phyloP scores from a whole-genome alignment of 2,113 vertebrate genomes.

The Grallaria varia region DNA sequence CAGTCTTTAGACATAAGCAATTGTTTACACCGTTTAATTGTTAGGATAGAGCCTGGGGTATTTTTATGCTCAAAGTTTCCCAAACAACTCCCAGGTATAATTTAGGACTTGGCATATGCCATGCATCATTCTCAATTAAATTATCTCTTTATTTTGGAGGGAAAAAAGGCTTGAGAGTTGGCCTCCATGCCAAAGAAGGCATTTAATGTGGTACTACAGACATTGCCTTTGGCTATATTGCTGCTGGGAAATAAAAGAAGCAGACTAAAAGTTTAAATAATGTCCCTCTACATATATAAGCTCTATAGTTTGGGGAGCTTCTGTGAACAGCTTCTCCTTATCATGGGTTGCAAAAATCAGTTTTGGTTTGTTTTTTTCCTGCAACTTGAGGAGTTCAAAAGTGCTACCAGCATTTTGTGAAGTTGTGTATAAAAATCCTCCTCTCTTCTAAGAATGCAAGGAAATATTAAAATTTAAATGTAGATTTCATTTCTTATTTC shows the following conservation, averaged over 20 bases:
- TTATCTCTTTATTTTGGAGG: background rate
- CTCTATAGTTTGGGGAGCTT: background rate
- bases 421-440: background rate
- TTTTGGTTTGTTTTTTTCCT: background rate
- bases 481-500: background rate
- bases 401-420: background rate
- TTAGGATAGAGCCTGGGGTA: background rate
- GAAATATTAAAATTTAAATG: background rate
- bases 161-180: background rate
- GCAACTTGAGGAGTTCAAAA: background rate
- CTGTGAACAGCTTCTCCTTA: background rate
- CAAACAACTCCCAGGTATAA: slow-evolving; percentile 31
- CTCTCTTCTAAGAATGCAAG: background rate
- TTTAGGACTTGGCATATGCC: slow-evolving; percentile 17
- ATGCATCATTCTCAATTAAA: background rate
- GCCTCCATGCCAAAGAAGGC: background rate
- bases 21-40: slow-evolving; percentile 8
- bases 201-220: background rate
- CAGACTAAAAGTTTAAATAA: background rate
- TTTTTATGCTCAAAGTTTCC: slow-evolving; percentile 6
- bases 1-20: background rate
- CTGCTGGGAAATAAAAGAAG: background rate
- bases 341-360: background rate
- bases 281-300: background rate
- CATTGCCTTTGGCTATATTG: background rate